Evolutionary conservation across 53 echinoderm and acorn worm genomes (phyloP).

Genomic region (Pentamera pediparva): DNA sequence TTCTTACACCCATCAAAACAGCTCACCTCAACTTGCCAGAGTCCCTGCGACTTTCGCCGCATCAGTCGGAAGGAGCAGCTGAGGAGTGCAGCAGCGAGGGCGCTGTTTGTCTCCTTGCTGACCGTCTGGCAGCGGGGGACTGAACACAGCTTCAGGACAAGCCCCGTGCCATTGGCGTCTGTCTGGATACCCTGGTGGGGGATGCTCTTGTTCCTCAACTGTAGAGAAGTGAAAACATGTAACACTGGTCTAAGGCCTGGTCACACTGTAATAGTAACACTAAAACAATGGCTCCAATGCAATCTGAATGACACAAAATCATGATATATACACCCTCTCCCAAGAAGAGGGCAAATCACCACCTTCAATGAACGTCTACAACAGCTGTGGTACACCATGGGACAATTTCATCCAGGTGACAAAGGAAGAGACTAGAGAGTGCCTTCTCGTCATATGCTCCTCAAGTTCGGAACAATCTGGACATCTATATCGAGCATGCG

Average conservation of each 20-base stretch:
- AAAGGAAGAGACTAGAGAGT: too few relatives aligned
- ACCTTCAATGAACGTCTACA: too few relatives aligned
- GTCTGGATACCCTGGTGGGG: conserved; percentile 87
- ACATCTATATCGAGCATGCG: too few relatives aligned
- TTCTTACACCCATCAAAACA: not conserved
- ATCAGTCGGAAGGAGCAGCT: conserved; percentile 71
- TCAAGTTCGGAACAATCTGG: too few relatives aligned
- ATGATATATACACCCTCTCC: too few relatives aligned
- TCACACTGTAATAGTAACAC: too few relatives aligned
- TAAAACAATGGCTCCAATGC: too few relatives aligned
- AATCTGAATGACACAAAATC: too few relatives aligned
- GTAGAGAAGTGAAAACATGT: not conserved
- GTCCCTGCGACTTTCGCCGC: conserved; percentile 39
- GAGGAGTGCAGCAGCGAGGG: conserved; percentile 56
- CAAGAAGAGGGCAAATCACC: not conserved
- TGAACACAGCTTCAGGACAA: conserved; percentile 74
- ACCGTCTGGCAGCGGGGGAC: conserved; percentile 58
- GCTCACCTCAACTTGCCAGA: conserved; percentile 61
- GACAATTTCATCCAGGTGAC: too few relatives aligned
- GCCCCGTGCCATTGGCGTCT: conserved; percentile 74
- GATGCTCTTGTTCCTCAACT: conserved; percentile 33
- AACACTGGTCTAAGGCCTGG: not conserved
- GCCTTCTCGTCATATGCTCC: too few relatives aligned
- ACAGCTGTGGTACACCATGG: too few relatives aligned
- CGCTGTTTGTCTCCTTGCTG: conserved; percentile 46